phyloP scores from a whole-genome alignment of 1,140 invertebrate species.

The Apis cerana region DNA sequence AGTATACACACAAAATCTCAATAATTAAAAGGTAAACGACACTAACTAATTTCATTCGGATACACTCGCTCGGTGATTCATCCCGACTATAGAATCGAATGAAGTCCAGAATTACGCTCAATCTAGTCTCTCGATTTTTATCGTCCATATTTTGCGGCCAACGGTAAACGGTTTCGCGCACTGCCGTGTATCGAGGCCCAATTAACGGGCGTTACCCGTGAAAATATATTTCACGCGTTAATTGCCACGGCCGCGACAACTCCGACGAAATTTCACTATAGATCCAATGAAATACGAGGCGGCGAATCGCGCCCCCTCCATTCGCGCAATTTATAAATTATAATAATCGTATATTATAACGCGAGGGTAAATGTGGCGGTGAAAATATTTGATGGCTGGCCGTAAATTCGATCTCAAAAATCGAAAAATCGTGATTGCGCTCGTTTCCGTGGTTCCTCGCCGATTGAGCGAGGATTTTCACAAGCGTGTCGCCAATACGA shows the following conservation, averaged over 20 bases:
- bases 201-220: constrained; percentile 27
- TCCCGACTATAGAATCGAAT: not conserved
- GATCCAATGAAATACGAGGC: constrained; percentile 43
- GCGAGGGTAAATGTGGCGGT: not conserved
- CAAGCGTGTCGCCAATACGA: not conserved
- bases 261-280: constrained; percentile 27
- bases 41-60: no score
- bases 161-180: constrained; percentile 9
- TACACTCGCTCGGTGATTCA: not conserved
- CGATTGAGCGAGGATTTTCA: not conserved
- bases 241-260: constrained; percentile 36
- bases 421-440: not conserved
- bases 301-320: not conserved
- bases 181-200: constrained; percentile 12
- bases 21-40: no score
- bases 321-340: constrained; percentile 44
- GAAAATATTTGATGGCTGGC: constrained; percentile 33
- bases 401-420: constrained; percentile 34
- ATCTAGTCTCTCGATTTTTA: constrained; percentile 16
- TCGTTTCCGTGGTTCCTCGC: not conserved
- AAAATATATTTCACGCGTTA: constrained; percentile 50
- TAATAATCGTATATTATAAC: constrained; percentile 42
- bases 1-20: no score
- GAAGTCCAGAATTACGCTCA: not conserved
- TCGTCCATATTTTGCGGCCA: constrained; percentile 2